Base-by-base conservation (phyloP, 2,113 vertebrate genomes). In the Brachyhypopomus gauderio region DNA sequence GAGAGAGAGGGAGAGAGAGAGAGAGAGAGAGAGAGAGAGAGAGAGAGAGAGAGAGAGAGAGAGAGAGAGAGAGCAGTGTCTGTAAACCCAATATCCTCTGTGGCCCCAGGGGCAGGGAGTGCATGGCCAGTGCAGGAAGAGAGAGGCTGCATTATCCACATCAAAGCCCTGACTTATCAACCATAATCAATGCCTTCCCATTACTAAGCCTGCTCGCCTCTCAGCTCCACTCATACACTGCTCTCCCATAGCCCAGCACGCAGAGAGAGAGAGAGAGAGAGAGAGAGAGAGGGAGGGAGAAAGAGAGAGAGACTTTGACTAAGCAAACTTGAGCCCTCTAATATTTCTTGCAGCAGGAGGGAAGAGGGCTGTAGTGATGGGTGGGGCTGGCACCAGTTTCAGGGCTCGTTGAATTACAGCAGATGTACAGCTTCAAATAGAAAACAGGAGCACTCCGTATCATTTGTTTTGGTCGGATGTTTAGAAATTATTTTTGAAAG, bases 151-250 rank as follows among this genome's bases (percentile, higher is more conserved):
- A 93, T 92, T 92, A 92, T 93, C 91, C 89, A 90, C 92, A 94
- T 92, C 91, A 92, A 89, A 93, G 90, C 88, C 84, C 90, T 86
- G 89, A 89, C 91, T 93, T 93, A 92, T 92, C 92, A 90, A 90
- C 89, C 90, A 90, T 92, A 90, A 93, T 93, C 92, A 92, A 93
- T 93, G 91, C 87, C 85, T 86, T 88, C 89, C 90, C 93, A 93
- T 93, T 92, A 92, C 83, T 82, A 80, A 76, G 72, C 75, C 78
- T 71, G 79, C 70, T 81, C 77, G 66, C 71, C 84, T 27, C 83
- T 56, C 75, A 48, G 72, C 87, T 86, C 88, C 20, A 62, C 67
- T 83, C 67, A 84, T 64, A 63, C 69, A 77, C 45, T 70, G 77
- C 71, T 75, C 85, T 73, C 69, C 64, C 78, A 77, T 66, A 77